These are phyloP conservation scores for Dioctria rufipes DNA, from an alignment of 2,888 invertebrate genomes.

Conservation along the genomic window DNA sequence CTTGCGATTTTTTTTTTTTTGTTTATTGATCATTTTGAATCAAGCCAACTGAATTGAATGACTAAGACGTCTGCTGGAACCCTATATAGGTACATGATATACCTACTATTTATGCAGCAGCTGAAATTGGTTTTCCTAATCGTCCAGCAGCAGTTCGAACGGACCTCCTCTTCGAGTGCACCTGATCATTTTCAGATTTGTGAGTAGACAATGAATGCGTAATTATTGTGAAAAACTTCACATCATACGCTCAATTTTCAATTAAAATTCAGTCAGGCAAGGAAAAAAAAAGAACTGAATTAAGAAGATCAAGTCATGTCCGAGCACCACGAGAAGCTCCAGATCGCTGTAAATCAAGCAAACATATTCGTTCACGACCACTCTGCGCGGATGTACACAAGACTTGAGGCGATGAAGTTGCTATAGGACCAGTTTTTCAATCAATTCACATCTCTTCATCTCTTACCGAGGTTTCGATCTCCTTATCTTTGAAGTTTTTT, in stretches of 20 bases:
- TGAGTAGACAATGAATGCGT: neutral
- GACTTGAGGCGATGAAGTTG: constrained; percentile 27
- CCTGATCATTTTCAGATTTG: neutral
- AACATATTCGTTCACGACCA: neutral
- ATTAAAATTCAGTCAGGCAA: constrained; percentile 1
- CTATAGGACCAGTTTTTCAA: constrained; percentile 29
- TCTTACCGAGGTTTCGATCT: neutral
- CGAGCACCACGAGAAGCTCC: neutral
- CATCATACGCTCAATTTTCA: constrained; percentile 30
- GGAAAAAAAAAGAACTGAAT: neutral
- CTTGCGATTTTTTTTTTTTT: neutral
- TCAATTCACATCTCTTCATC: constrained; percentile 15
- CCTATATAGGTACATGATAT: neutral
- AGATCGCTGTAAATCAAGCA: constrained; percentile 21
- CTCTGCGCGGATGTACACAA: neutral
- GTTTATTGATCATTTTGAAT: neutral
- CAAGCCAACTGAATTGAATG: neutral
- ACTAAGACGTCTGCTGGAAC: neutral
- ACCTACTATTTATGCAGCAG: neutral
- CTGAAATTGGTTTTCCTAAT: neutral
- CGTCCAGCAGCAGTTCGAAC: neutral
- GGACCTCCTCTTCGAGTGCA: neutral
- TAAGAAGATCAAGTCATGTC: constrained; percentile 3
- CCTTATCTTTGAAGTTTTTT: neutral
- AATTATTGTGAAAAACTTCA: constrained; percentile 14